These are phyloP conservation scores for Emesis russula DNA, from an alignment of 2,888 invertebrate species.

Conservation along the genomic window DNA sequence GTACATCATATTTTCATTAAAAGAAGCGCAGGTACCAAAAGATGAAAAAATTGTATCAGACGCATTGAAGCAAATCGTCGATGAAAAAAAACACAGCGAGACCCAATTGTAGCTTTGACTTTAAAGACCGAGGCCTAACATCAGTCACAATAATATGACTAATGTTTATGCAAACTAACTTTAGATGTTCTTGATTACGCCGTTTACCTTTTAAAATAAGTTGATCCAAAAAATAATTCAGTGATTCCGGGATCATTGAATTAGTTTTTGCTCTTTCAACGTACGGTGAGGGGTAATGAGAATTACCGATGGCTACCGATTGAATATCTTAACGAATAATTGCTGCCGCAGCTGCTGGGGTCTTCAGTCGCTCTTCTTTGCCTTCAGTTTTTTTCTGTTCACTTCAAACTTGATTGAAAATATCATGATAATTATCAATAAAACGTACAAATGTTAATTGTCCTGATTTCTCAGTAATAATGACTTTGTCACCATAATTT, in stretches of 20 bases:
- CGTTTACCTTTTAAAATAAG: slow-evolving; percentile 87
- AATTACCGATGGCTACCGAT: neutral
- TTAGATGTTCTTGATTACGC: slow-evolving; percentile 82
- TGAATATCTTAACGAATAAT: slow-evolving; percentile 10
- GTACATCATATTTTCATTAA: slow-evolving; percentile 80
- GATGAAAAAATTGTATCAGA: slow-evolving; percentile 67
- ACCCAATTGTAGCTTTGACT: slow-evolving; percentile 87
- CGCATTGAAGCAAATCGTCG: slow-evolving; percentile 53
- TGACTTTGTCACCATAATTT: too few species aligned
- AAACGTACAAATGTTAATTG: too few species aligned
- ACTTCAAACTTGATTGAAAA: too few species aligned
- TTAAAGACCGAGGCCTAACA: slow-evolving; percentile 79
- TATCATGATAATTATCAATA: too few species aligned
- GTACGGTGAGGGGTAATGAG: too few species aligned
- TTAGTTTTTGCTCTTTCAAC: too few species aligned
- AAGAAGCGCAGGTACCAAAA: slow-evolving; percentile 85
- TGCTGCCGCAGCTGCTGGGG: neutral
- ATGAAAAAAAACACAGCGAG: slow-evolving; percentile 56
- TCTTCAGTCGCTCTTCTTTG: too few species aligned
- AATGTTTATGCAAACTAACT: slow-evolving; percentile 73
- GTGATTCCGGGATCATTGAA: slow-evolving; percentile 34
- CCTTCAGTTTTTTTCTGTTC: too few species aligned
- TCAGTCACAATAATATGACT: slow-evolving; percentile 71
- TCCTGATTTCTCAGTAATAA: too few species aligned
- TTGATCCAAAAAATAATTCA: slow-evolving; percentile 39